phyloP scores from a whole-genome alignment of 37 sponge, comb jelly and placozoan species.

The Ephydatia muelleri region DNA sequence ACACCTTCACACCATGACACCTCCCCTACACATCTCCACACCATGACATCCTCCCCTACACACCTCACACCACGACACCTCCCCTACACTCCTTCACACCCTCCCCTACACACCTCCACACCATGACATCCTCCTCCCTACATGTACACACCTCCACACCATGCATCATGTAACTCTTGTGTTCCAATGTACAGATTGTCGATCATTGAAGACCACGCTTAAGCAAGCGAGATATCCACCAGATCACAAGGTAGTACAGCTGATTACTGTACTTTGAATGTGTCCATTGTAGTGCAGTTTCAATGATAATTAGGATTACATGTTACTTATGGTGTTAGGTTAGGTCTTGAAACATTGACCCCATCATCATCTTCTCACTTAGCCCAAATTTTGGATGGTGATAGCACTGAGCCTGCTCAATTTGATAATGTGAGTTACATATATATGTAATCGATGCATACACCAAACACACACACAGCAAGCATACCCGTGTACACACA shows the following conservation, averaged over 20 bases:
- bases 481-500: conserved; percentile 1
- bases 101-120: too few species aligned
- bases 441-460: neutral
- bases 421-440: conserved; percentile 13
- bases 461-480: neutral
- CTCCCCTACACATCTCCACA: too few species aligned
- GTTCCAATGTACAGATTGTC: neutral
- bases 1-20: too few species aligned
- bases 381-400: conserved; percentile 38
- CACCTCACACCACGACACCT: too few species aligned
- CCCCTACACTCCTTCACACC: too few species aligned
- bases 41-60: too few species aligned
- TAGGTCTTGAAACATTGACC: too few species aligned
- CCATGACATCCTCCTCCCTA: too few species aligned
- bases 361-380: neutral
- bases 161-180: neutral
- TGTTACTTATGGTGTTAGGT: too few species aligned
- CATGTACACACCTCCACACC: neutral
- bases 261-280: too few species aligned
- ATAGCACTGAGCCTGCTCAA: conserved; percentile 24
- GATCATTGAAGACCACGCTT: neutral
- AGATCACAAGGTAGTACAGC: neutral
- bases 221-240: neutral
- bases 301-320: too few species aligned
- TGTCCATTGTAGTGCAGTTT: neutral